Evolutionary conservation across 2,888 invertebrate genomes (phyloP).

Genomic region (Mesodorylaimus sp.): DNA sequence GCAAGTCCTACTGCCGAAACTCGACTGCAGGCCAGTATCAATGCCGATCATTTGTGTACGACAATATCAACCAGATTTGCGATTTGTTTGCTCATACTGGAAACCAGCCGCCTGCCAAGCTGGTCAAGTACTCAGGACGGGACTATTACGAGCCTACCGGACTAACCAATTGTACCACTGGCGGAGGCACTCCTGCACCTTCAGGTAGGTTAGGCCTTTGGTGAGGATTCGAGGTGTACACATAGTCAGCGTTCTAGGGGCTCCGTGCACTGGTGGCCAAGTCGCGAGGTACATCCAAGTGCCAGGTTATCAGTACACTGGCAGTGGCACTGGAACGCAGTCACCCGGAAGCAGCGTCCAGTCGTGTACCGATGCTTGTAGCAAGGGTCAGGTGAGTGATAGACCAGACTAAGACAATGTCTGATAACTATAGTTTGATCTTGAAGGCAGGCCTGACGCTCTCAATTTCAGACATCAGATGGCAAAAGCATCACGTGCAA

Average conservation of each 20-base stretch:
- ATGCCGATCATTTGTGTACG: constrained; percentile 28
- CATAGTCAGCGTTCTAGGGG: neutral
- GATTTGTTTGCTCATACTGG: constrained; percentile 29
- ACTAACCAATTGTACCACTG: neutral
- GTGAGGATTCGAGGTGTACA: neutral
- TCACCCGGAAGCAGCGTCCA: constrained; percentile 11
- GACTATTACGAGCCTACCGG: constrained; percentile 12
- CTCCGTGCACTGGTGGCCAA: constrained; percentile 9
- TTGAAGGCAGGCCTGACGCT: too few relatives aligned
- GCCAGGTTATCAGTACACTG: constrained; percentile 22
- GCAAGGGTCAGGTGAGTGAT: constrained; percentile 15
- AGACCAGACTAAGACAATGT: too few relatives aligned
- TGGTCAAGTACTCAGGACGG: constrained; percentile 3
- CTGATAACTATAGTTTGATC: too few relatives aligned
- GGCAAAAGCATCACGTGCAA: neutral
- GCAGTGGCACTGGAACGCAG: constrained; percentile 14
- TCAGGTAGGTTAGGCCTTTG: neutral
- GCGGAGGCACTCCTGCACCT: neutral
- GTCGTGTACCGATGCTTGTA: constrained; percentile 16
- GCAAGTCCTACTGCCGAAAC: constrained; percentile 6
- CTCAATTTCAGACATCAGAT: neutral
- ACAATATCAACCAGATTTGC: constrained; percentile 25
- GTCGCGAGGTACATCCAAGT: constrained; percentile 20
- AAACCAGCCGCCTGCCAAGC: constrained; percentile 19
- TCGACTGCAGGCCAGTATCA: neutral